Evolutionary conservation across 1,140 invertebrate species (phyloP), one percentile per base, ranked within the genome.

Genomic region (Archegozetes longisetosus): DNA sequence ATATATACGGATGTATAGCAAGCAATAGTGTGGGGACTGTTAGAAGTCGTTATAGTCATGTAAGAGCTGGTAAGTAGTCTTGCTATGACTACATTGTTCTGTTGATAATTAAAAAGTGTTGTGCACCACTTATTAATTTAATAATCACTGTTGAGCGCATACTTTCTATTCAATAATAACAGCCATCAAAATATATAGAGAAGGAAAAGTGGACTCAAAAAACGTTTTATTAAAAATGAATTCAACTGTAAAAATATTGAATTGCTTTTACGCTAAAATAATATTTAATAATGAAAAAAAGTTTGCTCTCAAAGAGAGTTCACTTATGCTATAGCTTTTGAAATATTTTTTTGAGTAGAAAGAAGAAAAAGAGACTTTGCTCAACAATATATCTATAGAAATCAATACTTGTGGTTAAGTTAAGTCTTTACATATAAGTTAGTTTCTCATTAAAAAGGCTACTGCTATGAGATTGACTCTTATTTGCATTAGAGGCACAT

Each of bases 51-150:
- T 66, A 68, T 55, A 69, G 75, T 53, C 66, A 68, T 17, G 68
- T 75, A 3, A 68, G 67, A 64, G 70, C 72, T 63, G 73, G 74
- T 75, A 64, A 64, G 68, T 66, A 13, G 17, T n/a, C n/a, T 53
- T 13, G 22, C 29, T 6, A 55, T 17, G 4, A 32, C 14, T 4
- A n/a, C 27, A 22, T 1, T 2, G 22, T 14, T 20, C 28, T 28
- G 23, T 55, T 28, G 20, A 27, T 14, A 55, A 2, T 47, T 55
- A 40, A 24, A 28, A 22, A 25, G 13, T 47, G 3, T 29, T 55
- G 3, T 28, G 20, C 22, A 22, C 22, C 2, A 55, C 6, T 22
- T 23, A 55, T 28, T 9, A 4, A 22, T 29, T 55, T n/a, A 29
- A 40, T 55, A n/a, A 55, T 6, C 6, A n/a, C 20, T 12, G 14